Evolutionary conservation across 1,140 invertebrate genomes (phyloP).

Genomic region (Diabrotica undecimpunctata): DNA sequence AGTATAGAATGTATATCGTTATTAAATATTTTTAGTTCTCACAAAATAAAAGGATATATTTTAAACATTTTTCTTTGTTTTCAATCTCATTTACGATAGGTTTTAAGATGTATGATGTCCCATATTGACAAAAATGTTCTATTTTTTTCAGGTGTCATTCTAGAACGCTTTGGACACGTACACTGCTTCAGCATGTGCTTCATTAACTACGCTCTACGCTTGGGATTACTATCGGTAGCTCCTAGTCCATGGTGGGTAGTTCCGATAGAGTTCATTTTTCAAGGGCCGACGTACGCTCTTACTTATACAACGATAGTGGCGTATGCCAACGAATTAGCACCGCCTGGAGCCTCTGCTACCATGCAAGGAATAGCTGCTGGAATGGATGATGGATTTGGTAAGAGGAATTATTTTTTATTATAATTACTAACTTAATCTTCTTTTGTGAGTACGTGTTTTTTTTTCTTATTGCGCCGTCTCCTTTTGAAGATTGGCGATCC

Average conservation of each 20-base stretch:
- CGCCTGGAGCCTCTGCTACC: conserved; percentile 74
- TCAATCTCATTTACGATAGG: no score
- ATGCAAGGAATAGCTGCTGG: conserved; percentile 79
- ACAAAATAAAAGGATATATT: no score
- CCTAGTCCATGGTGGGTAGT: conserved; percentile 71
- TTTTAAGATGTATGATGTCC: no score
- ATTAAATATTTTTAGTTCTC: no score
- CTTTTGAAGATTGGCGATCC: no score
- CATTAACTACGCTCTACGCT: conserved; percentile 62
- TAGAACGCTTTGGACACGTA: conserved; percentile 67
- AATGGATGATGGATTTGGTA: conserved; percentile 76
- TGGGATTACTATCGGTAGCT: conserved; percentile 66
- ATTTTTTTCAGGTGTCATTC: conserved; percentile 64
- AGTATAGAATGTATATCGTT: no score
- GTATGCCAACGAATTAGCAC: conserved; percentile 70
- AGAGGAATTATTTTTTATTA: conserved; percentile 26
- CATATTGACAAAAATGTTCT: no score
- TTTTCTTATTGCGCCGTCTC: no score
- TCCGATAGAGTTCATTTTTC: conserved; percentile 66
- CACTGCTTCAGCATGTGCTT: conserved; percentile 70
- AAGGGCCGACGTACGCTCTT: conserved; percentile 75
- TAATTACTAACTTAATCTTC: background rate
- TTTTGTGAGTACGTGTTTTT: conserved; percentile 5
- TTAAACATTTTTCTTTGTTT: no score
- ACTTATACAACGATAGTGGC: conserved; percentile 75